Base-by-base conservation (phyloP, 2,888 invertebrate genomes). In the Andrena camellia region DNA sequence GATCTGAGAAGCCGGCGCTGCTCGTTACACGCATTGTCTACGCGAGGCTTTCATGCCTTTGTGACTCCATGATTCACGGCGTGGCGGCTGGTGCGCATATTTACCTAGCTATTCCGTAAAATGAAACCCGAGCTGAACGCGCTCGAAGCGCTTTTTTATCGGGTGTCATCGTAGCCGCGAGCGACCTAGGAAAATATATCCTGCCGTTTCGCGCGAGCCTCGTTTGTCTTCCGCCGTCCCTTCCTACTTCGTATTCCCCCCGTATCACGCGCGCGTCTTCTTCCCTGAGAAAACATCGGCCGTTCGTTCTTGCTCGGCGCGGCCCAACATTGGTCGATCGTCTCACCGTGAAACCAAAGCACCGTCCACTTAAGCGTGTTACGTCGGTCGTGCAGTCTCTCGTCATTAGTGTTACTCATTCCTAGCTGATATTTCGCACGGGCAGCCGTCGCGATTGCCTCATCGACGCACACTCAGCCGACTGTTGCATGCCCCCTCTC, bases 41-140 rank as follows among this genome's bases (percentile, higher is more conserved):
- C 8, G 17, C 70, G 60, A 63, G 67, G 76, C 79, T 84, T 85
- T 83, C 84, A 84, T 74, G 82, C 42, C 79, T 83, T 86, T 78
- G 84, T 83, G 81, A 78, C 67, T 78, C 83, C 60, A 83, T 84
- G 88, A 89, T 89, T 89, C 89, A 89, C 83, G 78, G 71, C 54
- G 20, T 20, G 54, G 50, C 71, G 64, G 68, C 68, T 59, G 71
- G 81, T 54, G 59, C 81, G 80, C 77, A 76, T 81, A 79, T 84
- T 87, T 82, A 82, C 80, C 80, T 80, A 74, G 66, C 81, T 75
- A 72, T 84, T 81, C 81, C 72, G 63, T 77, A 78, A 87, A 83
- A 86, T 71, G 87, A 86, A 86, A 88, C 79, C 67, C 77, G 79
- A 88, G 74, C 80, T 80, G 64, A 84, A 70, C 74, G 83, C 82